Conservation (phyloP, 2,797 vertebrate genomes). For the Muraenolepis orangiensis region DNA sequence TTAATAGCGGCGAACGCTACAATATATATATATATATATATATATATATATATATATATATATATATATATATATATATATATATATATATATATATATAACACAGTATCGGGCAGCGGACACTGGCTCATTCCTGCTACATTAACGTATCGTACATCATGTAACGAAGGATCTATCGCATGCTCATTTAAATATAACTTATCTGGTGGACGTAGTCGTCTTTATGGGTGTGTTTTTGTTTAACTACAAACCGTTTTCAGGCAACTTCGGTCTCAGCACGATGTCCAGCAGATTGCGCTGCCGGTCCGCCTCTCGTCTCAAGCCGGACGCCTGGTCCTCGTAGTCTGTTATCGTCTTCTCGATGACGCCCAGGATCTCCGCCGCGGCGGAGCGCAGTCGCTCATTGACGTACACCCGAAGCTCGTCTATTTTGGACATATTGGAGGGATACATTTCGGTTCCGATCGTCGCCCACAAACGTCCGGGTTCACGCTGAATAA, state of each 20-base stretch:
- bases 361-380: slow-evolving; percentile 24
- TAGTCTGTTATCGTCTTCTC: slow-evolving; percentile 23
- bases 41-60: too few relatives aligned
- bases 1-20: too few relatives aligned
- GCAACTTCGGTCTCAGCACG: slow-evolving; percentile 4
- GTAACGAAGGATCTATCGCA: not conserved
- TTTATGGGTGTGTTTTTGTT: not conserved
- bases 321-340: slow-evolving; percentile 8
- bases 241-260: not conserved
- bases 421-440: slow-evolving; percentile 12
- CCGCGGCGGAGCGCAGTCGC: not conserved
- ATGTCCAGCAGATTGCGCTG: slow-evolving; percentile 7
- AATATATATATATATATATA: too few relatives aligned
- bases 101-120: too few relatives aligned
- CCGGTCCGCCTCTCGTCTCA: not conserved
- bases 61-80: too few relatives aligned
- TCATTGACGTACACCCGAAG: slow-evolving; percentile 19
- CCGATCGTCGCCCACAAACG: not conserved
- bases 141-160: not conserved
- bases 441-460: not conserved
- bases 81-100: too few relatives aligned
- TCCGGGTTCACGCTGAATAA: not conserved
- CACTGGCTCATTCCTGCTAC: not conserved
- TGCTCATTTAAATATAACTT: not conserved
- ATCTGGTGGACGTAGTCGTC: not conserved